Evolutionary conservation across 1,140 invertebrate genomes (phyloP), one percentile per base, ranked within the genome.

Genomic region (Trichonephila clavipes): DNA sequence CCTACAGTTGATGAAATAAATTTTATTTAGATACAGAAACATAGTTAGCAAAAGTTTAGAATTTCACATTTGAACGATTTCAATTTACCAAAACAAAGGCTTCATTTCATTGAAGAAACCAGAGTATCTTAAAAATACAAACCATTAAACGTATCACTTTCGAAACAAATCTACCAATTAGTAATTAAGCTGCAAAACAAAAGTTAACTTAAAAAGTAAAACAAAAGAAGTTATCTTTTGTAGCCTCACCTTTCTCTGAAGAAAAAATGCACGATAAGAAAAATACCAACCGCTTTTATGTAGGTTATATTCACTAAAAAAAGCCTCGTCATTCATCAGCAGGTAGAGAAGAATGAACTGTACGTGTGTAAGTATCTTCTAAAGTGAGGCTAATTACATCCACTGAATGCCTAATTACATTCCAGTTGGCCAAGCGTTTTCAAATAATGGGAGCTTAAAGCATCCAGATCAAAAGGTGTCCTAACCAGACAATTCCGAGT

Each of bases 321-420:
- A 77, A 77, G 24, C 28, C 12, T 24, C 0, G 34, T 16, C 34
- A 77, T 28, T 72, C 28, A 28, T 72, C 69, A 64, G 12, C 62
- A 28, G 12, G 24, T 18, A 28, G 16, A 77, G 16, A 77, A 34
- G 28, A 72, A 72, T 72, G 16, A 69, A 34, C 16, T 28, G 28
- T 77, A 77, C 69, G 24, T 77, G 28, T 40, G 24, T 40, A 18
- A 6, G 72, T 77, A 18, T 34, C 16, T 28, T 40, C 28, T 77
- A 77, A 77, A 59, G 83, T 34, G 83, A 85, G 83, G 58, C 59
- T 85, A 85, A 61, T 85, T 85, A 85, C 83, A 44, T 59, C 58
- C 21, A 21, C n/a, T 51, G 83, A 58, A 85, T 61, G 83, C 24
- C 28, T 77, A 77, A 77, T 77, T 77, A 34, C 72, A 77, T 85